These are phyloP conservation scores for Drosophila parvula DNA, from an alignment of 1,140 invertebrate genomes.

Conservation along the genomic window DNA sequence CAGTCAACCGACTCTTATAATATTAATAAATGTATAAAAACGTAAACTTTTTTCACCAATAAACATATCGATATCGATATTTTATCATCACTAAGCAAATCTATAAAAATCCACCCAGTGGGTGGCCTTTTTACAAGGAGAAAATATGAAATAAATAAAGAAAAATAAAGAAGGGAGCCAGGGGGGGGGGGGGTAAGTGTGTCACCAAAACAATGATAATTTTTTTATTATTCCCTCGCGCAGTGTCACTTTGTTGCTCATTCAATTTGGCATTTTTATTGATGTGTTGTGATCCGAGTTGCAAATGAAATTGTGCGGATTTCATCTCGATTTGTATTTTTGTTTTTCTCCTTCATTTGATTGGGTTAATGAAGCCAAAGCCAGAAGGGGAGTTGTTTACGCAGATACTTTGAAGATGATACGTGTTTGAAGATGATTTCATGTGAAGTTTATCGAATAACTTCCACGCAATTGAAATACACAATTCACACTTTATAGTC, in stretches of 20 bases:
- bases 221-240: conserved; percentile 27
- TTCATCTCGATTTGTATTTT: conserved; percentile 18
- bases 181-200: conserved; percentile 10
- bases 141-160: conserved; percentile 8
- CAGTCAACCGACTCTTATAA: no score
- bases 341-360: conserved; percentile 24
- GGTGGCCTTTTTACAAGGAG: conserved; percentile 24
- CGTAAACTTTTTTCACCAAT: background rate
- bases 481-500: background rate
- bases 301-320: conserved; percentile 43
- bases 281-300: conserved; percentile 65
- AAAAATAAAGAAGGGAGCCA: background rate
- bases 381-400: conserved; percentile 15
- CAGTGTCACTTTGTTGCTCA: conserved; percentile 26
- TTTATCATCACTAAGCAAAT: conserved; percentile 1
- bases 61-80: background rate
- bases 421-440: conserved; percentile 4
- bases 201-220: conserved; percentile 51
- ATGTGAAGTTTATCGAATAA: conserved; percentile 19
- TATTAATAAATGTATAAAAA: no score
- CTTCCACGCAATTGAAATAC: conserved; percentile 4
- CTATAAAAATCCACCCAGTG: conserved; percentile 38
- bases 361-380: conserved; percentile 33
- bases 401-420: conserved; percentile 20
- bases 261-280: conserved; percentile 74